Percentiles rank a stretch among this genome's conserved stretches.
phyloP scores from a whole-genome alignment of 1,140 invertebrate species.

The Ladona fulva region DNA sequence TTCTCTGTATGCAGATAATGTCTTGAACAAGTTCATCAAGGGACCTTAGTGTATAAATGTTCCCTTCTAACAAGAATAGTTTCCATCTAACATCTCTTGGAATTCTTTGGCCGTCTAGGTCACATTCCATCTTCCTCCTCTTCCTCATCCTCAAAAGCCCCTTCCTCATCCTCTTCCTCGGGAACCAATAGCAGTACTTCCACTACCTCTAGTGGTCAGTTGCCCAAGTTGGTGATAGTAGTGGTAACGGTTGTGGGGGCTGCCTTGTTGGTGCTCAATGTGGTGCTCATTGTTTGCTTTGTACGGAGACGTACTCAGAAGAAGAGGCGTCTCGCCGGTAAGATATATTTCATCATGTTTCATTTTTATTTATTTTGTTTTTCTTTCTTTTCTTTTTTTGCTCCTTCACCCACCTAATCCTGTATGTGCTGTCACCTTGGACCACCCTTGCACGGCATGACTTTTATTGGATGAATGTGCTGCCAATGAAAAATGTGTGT shows the following conservation, averaged over 20 bases:
- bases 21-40: too few species aligned
- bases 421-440: background rate
- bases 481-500: background rate
- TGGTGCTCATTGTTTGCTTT: slow-evolving; percentile 80
- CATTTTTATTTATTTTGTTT: too few species aligned
- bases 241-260: slow-evolving; percentile 62
- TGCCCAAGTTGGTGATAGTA: slow-evolving; percentile 58
- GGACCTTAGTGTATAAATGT: background rate
- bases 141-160: slow-evolving; percentile 23
- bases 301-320: slow-evolving; percentile 55
- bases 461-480: background rate
- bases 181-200: slow-evolving; percentile 15
- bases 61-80: background rate
- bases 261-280: slow-evolving; percentile 64
- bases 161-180: slow-evolving; percentile 29
- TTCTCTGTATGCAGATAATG: too few species aligned
- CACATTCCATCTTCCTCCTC: slow-evolving; percentile 24
- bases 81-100: background rate
- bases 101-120: slow-evolving; percentile 25
- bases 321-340: slow-evolving; percentile 50
- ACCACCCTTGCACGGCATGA: background rate
- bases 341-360: slow-evolving; percentile 18
- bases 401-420: slow-evolving; percentile 26
- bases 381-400: slow-evolving; percentile 33
- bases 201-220: slow-evolving; percentile 31